Evolutionary conservation across 2,888 invertebrate species (phyloP), one percentile per base, ranked within the genome.

Genomic region (Lasius platythorax): DNA sequence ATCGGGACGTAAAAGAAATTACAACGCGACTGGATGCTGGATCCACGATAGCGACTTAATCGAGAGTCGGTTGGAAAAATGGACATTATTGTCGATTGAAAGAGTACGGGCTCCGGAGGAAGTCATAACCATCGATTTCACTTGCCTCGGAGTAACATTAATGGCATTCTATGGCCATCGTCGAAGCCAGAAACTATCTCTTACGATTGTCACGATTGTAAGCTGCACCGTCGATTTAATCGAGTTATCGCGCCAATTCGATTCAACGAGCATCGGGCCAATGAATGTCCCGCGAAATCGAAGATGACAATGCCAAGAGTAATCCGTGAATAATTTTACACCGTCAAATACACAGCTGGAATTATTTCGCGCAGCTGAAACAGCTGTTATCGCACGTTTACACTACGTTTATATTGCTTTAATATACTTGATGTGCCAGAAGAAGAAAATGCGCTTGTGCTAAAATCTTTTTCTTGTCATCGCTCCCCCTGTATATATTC

Each of bases 61-160:
- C 89, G 87, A 87, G 87, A 87, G 63, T 78, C 74, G 63, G 40
- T 33, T 43, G 66, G 63, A 67, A 75, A 84, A 74, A 78, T 75
- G 46, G 63, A 68, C 83, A 56, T 74, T 82, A 82, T 75, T 70
- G 75, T 68, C 64, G 73, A 85, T 76, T 74, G 83, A 67, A 82
- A 66, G 63, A 61, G 64, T 76, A 66, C 40, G 82, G 64, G 79
- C 82, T 78, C 33, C 37, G 5, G 70, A 37, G 83, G 79, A 84
- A 87, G 83, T 84, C 84, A 50, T 84, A 73, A 78, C 70, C 87
- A 85, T 89, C 78, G 86, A 87, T 89, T 89, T 85, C 76, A 84
- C 68, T 89, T 83, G 75, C 56, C 28, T n/a, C 53, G 53, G 12
- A 79, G 73, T 79, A 73, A 86, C 79, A 58, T 18, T 63, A 53